These are phyloP conservation scores for Vidua chalybeata DNA, from an alignment of 2,113 vertebrate genomes.

Conservation along the genomic window DNA sequence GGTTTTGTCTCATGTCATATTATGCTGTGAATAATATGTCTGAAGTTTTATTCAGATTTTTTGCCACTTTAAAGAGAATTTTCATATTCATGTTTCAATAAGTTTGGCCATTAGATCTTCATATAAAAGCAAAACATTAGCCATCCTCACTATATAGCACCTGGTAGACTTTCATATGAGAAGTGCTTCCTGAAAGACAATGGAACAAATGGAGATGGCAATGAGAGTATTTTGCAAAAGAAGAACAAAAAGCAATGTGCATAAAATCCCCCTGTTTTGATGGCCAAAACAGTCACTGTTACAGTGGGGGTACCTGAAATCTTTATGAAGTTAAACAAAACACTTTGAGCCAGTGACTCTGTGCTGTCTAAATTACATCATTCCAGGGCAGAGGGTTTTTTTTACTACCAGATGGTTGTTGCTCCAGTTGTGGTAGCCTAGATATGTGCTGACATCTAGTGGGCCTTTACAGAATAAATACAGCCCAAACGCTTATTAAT, in stretches of 20 bases:
- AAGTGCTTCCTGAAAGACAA: not conserved
- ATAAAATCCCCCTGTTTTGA: not conserved
- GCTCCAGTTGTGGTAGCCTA: not conserved
- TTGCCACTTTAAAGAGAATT: not conserved
- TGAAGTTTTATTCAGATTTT: not conserved
- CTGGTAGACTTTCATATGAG: not conserved
- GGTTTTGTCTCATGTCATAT: not conserved
- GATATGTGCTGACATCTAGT: conserved; percentile 72
- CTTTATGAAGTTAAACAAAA: not conserved
- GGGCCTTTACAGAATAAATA: conserved; percentile 1
- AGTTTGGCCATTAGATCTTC: not conserved
- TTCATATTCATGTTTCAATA: not conserved
- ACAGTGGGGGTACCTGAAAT: not conserved
- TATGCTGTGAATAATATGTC: not conserved
- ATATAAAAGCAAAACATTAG: not conserved
- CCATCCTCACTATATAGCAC: not conserved
- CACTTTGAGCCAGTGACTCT: not conserved
- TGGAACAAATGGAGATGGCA: not conserved
- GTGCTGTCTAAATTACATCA: not conserved
- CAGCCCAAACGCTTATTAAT: not conserved
- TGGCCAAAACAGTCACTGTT: not conserved
- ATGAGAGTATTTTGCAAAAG: not conserved
- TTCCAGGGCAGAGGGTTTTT: not conserved
- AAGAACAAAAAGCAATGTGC: not conserved
- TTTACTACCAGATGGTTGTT: conserved; percentile 66